Percentiles rank a stretch among this genome's conserved stretches.
phyloP scores from a whole-genome alignment of 1,140 invertebrate species.

The Bombyx mandarina region DNA sequence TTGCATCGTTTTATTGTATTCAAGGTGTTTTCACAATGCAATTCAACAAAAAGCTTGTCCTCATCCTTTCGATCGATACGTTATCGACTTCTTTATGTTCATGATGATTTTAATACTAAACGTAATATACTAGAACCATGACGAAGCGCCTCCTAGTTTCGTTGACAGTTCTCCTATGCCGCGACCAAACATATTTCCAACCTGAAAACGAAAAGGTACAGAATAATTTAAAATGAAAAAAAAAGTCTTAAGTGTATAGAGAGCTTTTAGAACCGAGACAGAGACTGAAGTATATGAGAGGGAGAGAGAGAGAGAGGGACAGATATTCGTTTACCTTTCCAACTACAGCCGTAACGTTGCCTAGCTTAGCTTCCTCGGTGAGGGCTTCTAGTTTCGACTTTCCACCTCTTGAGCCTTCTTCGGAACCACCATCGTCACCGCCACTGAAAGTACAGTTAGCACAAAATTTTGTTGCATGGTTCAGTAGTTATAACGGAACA shows the following conservation, averaged over 20 bases:
- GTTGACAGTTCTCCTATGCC: constrained; percentile 86
- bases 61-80: too few relatives aligned
- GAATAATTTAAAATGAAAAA: not conserved
- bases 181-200: constrained; percentile 88
- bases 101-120: constrained; percentile 5
- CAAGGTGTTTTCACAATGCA: not conserved
- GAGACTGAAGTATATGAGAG: too few relatives aligned
- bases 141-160: constrained; percentile 78
- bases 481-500: too few relatives aligned
- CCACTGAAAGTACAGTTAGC: constrained; percentile 23
- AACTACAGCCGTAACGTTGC: constrained; percentile 65
- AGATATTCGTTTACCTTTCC: constrained; percentile 46
- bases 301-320: too few relatives aligned
- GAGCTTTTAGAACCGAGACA: too few relatives aligned
- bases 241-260: too few relatives aligned
- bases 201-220: constrained; percentile 36
- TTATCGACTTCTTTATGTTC: constrained; percentile 1
- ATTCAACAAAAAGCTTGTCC: constrained; percentile 15
- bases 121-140: constrained; percentile 75
- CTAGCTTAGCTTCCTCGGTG: constrained; percentile 66
- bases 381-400: constrained; percentile 66
- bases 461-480: too few relatives aligned
- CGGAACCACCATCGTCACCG: constrained; percentile 57
- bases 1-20: constrained; percentile 11
- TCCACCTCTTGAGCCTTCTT: constrained; percentile 55